Evolutionary conservation across 2,113 vertebrate genomes (phyloP), one percentile per base, ranked within the genome.

Genomic region (Mesoclemmys tuberculata): DNA sequence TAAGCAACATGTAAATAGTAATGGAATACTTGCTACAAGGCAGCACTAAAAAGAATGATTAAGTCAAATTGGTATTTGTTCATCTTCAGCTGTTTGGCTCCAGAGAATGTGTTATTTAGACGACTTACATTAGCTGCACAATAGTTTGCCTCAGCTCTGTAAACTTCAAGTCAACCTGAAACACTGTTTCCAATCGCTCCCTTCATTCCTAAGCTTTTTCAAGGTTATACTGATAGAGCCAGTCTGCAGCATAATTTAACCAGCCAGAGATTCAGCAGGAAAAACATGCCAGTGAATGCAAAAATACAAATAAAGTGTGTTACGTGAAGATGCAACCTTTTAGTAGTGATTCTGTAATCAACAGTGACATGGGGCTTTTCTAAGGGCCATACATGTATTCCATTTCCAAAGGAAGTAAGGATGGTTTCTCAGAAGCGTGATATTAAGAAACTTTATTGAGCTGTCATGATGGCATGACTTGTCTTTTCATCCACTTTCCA

Each of bases 401-500:
- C 75, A 91, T 56, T 85, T 51, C 79, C 54, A 77, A 48, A 87
- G 86, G 88, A 96, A 83, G 4, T 10, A 75, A 87, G 26, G 19
- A 87, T 16, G 22, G 83, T 79, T 96, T 89, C 84, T 82, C 29
- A 51, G 77, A 96, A 90, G 16, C 44, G 31, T 49, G 54, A 52
- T 71, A 92, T 75, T 86, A 52, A 88, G 95, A 92, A 82, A n/a
- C 82, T 90, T 93, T 84, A 95, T 22, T 94, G 31, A 54, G 35
- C 90, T 85, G 22, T 48, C 56, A 78, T 74, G 78, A 80, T 38
- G 74, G 49, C 80, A 80, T 74, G 89, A 87, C 74, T 84, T 41
- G 31, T 35, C 80, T 49, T 89, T 89, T 84, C 27, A 96, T 48
- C 26, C 49, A 64, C 83, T 92, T 75, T 90, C 8, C 56, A 94